A percentile compares a stretch with the other conserved stretches of the same genome.
These are phyloP conservation scores for Pseudobourletiella spinata DNA, from an alignment of 1,140 invertebrate species.

Conservation along the genomic window DNA sequence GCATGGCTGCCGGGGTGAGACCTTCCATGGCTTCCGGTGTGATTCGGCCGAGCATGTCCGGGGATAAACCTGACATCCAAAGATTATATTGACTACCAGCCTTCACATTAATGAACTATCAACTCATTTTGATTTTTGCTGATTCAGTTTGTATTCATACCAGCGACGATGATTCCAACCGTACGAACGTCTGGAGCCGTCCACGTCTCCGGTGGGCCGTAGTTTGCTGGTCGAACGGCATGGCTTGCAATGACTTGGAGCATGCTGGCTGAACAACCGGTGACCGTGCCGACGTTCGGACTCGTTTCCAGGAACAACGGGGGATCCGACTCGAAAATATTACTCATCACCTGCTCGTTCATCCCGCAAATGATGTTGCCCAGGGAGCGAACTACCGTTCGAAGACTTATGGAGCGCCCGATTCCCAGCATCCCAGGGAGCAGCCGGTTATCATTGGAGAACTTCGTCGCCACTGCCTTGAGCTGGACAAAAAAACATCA, in stretches of 20 bases:
- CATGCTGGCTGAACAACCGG: conserved; percentile 22
- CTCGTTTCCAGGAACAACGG: conserved; percentile 28
- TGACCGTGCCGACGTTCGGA: conserved; percentile 18
- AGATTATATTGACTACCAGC: not conserved
- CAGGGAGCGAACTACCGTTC: conserved; percentile 21
- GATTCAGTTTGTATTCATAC: conserved; percentile 1
- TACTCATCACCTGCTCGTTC: conserved; percentile 18
- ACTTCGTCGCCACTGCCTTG: conserved; percentile 29
- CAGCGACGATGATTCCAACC: conserved; percentile 32
- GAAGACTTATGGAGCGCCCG: conserved; percentile 15
- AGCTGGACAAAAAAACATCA: conserved; percentile 18
- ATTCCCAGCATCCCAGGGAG: conserved; percentile 22
- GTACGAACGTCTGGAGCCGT: conserved; percentile 28
- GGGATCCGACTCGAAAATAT: conserved; percentile 26
- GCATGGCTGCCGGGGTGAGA: conserved; percentile 14
- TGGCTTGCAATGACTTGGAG: conserved; percentile 21
- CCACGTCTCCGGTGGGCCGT: conserved; percentile 31
- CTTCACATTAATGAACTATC: not conserved
- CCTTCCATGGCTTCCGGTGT: conserved; percentile 21
- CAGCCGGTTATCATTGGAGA: conserved; percentile 26
- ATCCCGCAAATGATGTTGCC: conserved; percentile 32
- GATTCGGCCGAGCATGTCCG: conserved; percentile 19
- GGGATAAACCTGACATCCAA: conserved; percentile 20
- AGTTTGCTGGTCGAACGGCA: conserved; percentile 23
- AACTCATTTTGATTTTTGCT: not conserved